phyloP scores from a whole-genome alignment of 1,140 invertebrate species.

The Leguminivora glycinivorella region DNA sequence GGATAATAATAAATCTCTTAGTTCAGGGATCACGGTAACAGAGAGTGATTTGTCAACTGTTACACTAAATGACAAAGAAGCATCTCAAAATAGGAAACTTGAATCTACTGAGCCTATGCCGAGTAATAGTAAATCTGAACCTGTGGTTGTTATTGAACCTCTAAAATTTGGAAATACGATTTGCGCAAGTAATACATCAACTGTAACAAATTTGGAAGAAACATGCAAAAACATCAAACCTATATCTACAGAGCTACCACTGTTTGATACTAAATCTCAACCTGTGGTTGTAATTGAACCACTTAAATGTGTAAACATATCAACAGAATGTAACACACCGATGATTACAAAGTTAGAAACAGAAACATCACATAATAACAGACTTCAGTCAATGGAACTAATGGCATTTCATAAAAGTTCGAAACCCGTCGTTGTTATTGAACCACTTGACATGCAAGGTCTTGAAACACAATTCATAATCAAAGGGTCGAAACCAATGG shows the following conservation, averaged over 20 bases:
- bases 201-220: not conserved
- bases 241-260: not conserved
- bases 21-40: not conserved
- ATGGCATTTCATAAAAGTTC: not conserved
- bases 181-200: not conserved
- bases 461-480: conserved; percentile 4
- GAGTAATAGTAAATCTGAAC: too few species aligned
- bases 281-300: not conserved
- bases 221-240: not conserved
- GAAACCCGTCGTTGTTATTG: conserved; percentile 13
- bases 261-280: not conserved
- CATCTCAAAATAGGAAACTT: not conserved
- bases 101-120: not conserved
- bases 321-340: not conserved
- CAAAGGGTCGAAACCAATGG: not conserved
- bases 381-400: not conserved
- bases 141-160: conserved; percentile 7
- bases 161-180: not conserved
- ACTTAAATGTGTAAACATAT: not conserved
- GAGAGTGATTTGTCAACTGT: not conserved
- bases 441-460: conserved; percentile 8
- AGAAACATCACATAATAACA: not conserved
- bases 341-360: not conserved
- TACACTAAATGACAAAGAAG: not conserved
- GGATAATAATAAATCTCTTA: not conserved